Evolutionary conservation across 2,113 vertebrate genomes (phyloP).

Genomic region (Melanerpes formicivorus): DNA sequence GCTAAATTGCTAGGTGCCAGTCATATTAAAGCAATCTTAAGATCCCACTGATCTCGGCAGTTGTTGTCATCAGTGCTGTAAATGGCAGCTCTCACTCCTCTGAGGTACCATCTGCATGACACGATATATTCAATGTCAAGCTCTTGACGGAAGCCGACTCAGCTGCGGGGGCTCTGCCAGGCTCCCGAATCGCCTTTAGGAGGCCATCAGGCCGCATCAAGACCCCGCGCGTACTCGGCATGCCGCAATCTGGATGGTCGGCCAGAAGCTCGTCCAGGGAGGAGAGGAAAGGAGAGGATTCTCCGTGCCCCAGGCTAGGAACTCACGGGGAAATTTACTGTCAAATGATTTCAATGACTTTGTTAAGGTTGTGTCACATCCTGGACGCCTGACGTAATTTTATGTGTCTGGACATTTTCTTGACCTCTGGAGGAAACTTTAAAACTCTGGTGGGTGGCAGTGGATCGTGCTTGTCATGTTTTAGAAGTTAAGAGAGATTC

Average conservation of each 20-base stretch:
- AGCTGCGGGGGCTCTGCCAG: slow-evolving; percentile 63
- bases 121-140: slow-evolving; percentile 82
- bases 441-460: slow-evolving; percentile 54
- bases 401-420: slow-evolving; percentile 77
- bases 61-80: slow-evolving; percentile 81
- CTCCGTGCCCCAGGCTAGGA: slow-evolving; percentile 70
- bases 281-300: slow-evolving; percentile 54
- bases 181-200: slow-evolving; percentile 82
- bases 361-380: slow-evolving; percentile 78
- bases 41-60: slow-evolving; percentile 71
- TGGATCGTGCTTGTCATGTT: not conserved
- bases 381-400: slow-evolving; percentile 74
- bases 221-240: not conserved
- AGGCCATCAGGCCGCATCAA: slow-evolving; percentile 74
- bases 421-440: slow-evolving; percentile 73
- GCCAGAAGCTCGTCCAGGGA: slow-evolving; percentile 57
- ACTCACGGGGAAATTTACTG: slow-evolving; percentile 78
- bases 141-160: slow-evolving; percentile 82
- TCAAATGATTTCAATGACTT: slow-evolving; percentile 82
- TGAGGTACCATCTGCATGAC: slow-evolving; percentile 80
- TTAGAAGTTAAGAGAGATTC: not conserved
- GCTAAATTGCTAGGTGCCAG: slow-evolving; percentile 83
- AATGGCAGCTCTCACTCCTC: slow-evolving; percentile 87
- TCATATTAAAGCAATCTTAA: slow-evolving; percentile 80
- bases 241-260: slow-evolving; percentile 60